Evolutionary conservation across 2,888 invertebrate genomes (phyloP).

Genomic region (Lucinisca nassula): DNA sequence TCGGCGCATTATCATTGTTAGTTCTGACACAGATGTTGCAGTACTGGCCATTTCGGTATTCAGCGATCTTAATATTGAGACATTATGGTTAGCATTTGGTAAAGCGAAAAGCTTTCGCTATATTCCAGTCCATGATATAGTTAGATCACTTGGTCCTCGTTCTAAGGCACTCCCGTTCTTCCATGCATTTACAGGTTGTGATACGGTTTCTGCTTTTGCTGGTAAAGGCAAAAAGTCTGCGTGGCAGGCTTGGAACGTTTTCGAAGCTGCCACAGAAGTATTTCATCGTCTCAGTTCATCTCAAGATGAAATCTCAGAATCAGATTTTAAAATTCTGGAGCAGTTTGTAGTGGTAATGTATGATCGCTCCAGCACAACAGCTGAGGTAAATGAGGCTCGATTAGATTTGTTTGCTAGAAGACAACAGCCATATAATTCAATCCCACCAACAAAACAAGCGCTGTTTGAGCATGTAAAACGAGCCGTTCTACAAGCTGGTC

Average conservation of each 20-base stretch:
- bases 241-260: constrained; percentile 66
- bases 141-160: constrained; percentile 28
- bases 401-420: constrained; percentile 68
- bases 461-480: constrained; percentile 57
- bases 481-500: constrained; percentile 51
- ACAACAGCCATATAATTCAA: constrained; percentile 50
- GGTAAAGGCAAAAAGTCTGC: constrained; percentile 65
- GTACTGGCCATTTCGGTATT: constrained; percentile 42
- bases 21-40: constrained; percentile 63
- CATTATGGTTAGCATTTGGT: constrained; percentile 65
- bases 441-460: constrained; percentile 52
- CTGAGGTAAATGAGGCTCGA: constrained; percentile 52
- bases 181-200: constrained; percentile 69
- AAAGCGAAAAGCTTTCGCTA: constrained; percentile 50
- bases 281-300: constrained; percentile 21
- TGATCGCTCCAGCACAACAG: constrained; percentile 49
- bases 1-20: constrained; percentile 27
- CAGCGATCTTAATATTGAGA: neutral
- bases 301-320: constrained; percentile 38
- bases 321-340: constrained; percentile 20
- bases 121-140: constrained; percentile 63
- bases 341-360: constrained; percentile 60
- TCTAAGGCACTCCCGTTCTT: constrained; percentile 50
- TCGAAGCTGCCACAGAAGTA: constrained; percentile 35
- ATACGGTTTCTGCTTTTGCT: constrained; percentile 64